Evolutionary conservation across 2,797 vertebrate genomes (phyloP), one percentile per base, ranked within the genome.

Genomic region (Chelmon rostratus): DNA sequence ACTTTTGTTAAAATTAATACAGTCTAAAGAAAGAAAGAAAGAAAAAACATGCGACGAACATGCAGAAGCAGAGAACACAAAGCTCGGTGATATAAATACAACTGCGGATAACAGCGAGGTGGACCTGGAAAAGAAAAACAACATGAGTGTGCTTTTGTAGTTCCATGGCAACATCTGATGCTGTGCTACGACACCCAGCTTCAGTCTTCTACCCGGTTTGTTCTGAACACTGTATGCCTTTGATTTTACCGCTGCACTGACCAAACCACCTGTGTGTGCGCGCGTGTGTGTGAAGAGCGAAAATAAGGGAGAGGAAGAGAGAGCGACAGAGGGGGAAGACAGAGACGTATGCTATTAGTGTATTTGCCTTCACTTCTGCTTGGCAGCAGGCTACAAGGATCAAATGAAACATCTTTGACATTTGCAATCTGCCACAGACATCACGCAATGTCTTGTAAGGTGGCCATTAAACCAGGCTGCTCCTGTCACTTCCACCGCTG

Each of bases 401-500:
- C 86, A 89, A 81, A 86, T 74, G 67, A 88, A 84, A 63, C 86
- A 66, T 86, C 68, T 79, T 74, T 90, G 89, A 86, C 86, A 90
- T 89, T 85, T 89, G 76, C 89, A 90, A 86, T 91, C 87, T 91
- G 87, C 87, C 64, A 53, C 61, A 50, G 76, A 82, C 74, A 85
- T 87, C 76, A 87, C 2, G 49, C 62, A 4, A 64, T 28, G 77
- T 68, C 84, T 81, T 73, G 57, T 76, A 81, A 80, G 75, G 83
- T 53, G 70, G 74, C 75, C 75, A 68, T 84, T 84, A 67, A 87
- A 85, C 19, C 1, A 28, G 74, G 75, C n/a, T 73, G 58, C 61
- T 76, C 13, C 65, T 85, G 85, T 81, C 68, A 81, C 35, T 84
- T 83, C 47, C 63, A 56, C 25, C 31, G 0, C 47, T 61, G 47